Percentiles rank a stretch among this genome's conserved stretches.
These are phyloP conservation scores for Leptosomus discolor DNA, from an alignment of 2,113 vertebrate genomes.

Conservation along the genomic window DNA sequence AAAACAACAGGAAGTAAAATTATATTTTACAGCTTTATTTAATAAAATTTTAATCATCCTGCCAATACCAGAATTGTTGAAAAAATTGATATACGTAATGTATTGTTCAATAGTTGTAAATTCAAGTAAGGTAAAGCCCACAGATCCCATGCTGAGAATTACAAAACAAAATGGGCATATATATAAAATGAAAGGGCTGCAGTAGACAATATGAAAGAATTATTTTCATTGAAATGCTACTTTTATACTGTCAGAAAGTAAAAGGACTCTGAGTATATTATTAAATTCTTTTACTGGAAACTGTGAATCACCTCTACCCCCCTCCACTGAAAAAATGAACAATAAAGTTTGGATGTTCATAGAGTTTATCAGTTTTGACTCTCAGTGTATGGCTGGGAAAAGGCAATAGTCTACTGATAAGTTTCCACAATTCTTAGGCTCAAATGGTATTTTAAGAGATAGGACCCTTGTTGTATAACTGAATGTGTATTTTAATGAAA, in stretches of 20 bases:
- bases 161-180: background rate
- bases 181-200: background rate
- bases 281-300: background rate
- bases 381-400: background rate
- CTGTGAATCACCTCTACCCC: background rate
- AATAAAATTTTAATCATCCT: background rate
- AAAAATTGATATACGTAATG: background rate
- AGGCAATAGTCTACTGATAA: background rate
- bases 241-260: background rate
- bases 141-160: background rate
- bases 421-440: background rate
- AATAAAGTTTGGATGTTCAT: background rate
- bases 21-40: background rate
- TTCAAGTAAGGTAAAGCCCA: background rate
- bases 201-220: background rate
- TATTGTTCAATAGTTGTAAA: background rate
- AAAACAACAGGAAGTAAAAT: background rate
- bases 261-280: background rate
- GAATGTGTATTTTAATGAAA: background rate
- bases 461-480: background rate
- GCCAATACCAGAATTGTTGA: background rate
- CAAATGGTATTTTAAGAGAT: background rate
- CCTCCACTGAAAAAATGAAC: background rate
- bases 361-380: background rate
- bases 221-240: background rate